Percentiles rank a stretch among this genome's conserved stretches.
phyloP scores from a whole-genome alignment of 2,113 vertebrate species.

The Vireo altiloquus region DNA sequence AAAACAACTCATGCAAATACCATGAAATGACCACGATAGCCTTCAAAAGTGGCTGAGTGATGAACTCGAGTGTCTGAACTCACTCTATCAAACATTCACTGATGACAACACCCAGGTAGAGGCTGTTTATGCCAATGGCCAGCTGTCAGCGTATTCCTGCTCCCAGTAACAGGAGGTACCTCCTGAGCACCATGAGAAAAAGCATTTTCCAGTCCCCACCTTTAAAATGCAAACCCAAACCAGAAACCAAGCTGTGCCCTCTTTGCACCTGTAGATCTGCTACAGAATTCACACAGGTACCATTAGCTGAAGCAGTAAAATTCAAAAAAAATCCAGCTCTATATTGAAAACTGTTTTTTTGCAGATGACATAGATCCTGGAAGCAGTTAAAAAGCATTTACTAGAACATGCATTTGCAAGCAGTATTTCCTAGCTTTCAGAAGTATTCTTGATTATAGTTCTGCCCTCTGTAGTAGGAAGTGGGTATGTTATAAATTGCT shows the following conservation, averaged over 20 bases:
- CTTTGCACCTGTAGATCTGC: not conserved
- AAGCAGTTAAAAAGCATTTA: not conserved
- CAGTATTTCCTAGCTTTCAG: not conserved
- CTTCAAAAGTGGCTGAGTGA: not conserved
- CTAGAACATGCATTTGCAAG: not conserved
- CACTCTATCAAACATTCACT: not conserved
- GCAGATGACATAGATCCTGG: not conserved
- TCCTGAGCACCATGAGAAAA: not conserved
- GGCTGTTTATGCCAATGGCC: not conserved
- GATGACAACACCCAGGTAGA: not conserved
- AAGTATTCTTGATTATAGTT: not conserved
- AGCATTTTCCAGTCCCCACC: not conserved
- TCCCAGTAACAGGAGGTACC: not conserved
- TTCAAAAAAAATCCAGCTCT: not conserved
- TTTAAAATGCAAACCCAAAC: not conserved
- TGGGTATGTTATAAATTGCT: not conserved
- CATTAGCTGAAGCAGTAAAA: not conserved
- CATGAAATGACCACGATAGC: not conserved
- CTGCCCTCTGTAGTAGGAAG: not conserved
- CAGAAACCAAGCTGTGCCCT: not conserved
- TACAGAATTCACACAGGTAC: not conserved
- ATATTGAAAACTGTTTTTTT: not conserved
- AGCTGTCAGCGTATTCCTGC: not conserved
- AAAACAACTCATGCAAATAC: not conserved
- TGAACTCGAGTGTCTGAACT: not conserved